Conservation (phyloP, 2,113 vertebrate species). For the Zootoca vivipara region DNA sequence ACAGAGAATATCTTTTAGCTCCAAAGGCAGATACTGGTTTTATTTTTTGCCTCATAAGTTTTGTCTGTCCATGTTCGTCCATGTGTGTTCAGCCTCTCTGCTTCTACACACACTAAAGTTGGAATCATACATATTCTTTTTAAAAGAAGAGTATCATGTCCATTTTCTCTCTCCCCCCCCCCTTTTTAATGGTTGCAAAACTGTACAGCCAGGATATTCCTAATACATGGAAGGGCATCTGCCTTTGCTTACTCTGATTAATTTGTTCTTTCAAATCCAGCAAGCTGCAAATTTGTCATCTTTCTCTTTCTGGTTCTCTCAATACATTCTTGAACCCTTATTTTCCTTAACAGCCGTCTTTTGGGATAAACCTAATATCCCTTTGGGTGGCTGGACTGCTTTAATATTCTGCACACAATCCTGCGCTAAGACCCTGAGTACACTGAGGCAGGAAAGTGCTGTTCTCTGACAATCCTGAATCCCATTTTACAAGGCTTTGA, state of each 20-base stretch:
- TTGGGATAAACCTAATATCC: slow-evolving; percentile 3
- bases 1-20: too few relatives aligned
- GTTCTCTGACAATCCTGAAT: neutral
- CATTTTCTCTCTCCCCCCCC: neutral
- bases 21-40: neutral
- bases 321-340: slow-evolving; percentile 39
- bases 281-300: slow-evolving; percentile 45
- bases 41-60: neutral
- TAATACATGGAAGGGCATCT: slow-evolving; percentile 16
- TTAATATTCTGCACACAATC: neutral
- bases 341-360: slow-evolving; percentile 32
- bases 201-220: slow-evolving; percentile 15
- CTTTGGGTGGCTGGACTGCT: neutral
- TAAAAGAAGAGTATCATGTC: neutral
- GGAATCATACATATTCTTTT: too few relatives aligned
- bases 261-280: slow-evolving; percentile 53
- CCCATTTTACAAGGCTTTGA: slow-evolving; percentile 35
- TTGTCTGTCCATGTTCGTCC: neutral
- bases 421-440: neutral
- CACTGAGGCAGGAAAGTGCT: slow-evolving; percentile 18
- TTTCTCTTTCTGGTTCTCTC: neutral
- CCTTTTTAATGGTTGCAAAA: neutral
- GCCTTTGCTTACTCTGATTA: slow-evolving; percentile 58
- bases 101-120: neutral
- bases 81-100: neutral